Evolutionary conservation across 2,113 vertebrate species (phyloP).

Genomic region (Drymodes brunneopygia): DNA sequence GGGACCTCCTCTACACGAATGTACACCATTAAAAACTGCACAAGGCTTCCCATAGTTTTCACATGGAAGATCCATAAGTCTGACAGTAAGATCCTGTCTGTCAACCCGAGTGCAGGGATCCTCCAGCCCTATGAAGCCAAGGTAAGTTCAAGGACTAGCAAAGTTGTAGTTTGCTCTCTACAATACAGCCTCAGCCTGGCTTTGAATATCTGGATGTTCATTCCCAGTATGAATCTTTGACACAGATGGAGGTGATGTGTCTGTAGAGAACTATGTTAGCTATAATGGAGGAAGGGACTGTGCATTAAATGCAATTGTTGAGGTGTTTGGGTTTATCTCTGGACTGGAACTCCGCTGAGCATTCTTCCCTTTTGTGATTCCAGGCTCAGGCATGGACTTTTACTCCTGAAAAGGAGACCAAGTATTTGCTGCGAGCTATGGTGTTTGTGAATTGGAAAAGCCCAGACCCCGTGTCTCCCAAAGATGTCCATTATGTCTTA

Average conservation of each 20-base stretch:
- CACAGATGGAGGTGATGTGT: background rate
- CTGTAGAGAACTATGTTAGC: background rate
- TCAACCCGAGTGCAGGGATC: constrained; percentile 76
- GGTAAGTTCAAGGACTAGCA: constrained; percentile 67
- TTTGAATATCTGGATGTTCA: background rate
- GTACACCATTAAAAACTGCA: constrained; percentile 80
- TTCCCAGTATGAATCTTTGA: background rate
- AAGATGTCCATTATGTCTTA: constrained; percentile 67
- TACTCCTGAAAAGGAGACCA: constrained; percentile 75
- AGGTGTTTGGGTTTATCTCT: background rate
- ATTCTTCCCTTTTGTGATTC: background rate
- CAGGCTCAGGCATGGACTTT: constrained; percentile 88
- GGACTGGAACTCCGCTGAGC: background rate
- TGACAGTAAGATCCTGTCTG: constrained; percentile 73
- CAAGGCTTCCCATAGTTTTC: constrained; percentile 80
- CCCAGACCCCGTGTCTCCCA: background rate
- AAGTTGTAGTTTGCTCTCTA: background rate
- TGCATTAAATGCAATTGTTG: background rate
- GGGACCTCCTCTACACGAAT: constrained; percentile 68
- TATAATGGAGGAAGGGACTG: background rate
- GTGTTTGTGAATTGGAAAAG: constrained; percentile 74
- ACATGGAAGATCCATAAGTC: constrained; percentile 79
- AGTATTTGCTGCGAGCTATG: constrained; percentile 73
- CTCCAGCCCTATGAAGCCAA: constrained; percentile 84
- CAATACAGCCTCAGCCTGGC: background rate